A percentile compares a stretch with the other conserved stretches of the same genome.
Conservation (phyloP, 2,797 vertebrate genomes). For the Microctenopoma lineatum region DNA sequence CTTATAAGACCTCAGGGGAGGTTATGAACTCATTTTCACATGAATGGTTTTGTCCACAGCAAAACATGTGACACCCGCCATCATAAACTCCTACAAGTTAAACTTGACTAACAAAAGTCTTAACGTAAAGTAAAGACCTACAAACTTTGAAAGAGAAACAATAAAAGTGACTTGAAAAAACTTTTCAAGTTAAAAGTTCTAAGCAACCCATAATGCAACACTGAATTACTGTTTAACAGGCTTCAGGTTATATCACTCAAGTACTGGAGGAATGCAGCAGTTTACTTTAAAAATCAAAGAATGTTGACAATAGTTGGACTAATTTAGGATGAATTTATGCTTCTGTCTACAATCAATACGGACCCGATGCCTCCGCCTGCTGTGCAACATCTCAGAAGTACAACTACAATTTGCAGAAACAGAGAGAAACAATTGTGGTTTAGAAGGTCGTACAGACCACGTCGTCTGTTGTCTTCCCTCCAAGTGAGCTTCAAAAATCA, state of each 20-base stretch:
- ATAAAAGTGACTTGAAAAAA: neutral
- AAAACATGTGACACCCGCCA: neutral
- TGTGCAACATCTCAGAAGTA: too few relatives aligned
- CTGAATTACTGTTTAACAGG: neutral
- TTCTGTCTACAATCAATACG: too few relatives aligned
- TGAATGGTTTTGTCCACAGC: neutral
- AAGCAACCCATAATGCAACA: neutral
- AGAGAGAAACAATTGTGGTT: too few relatives aligned
- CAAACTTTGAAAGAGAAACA: neutral
- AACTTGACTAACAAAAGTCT: neutral
- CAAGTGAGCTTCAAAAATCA: conserved; percentile 35
- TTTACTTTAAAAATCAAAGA: neutral
- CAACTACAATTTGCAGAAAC: too few relatives aligned
- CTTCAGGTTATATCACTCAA: neutral
- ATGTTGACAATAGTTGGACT: neutral
- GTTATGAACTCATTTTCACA: neutral
- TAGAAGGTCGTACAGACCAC: too few relatives aligned
- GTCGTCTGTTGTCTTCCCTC: too few relatives aligned
- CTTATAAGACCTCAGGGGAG: neutral
- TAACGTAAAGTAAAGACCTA: too few relatives aligned
- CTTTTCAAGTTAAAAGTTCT: neutral
- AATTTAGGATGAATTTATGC: too few relatives aligned
- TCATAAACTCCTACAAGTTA: neutral
- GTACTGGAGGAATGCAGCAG: neutral
- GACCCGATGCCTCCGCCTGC: too few relatives aligned